phyloP scores from a whole-genome alignment of 30 jellyfish, hydroid and myxozoan species.

The Turritopsis dohrnii region DNA sequence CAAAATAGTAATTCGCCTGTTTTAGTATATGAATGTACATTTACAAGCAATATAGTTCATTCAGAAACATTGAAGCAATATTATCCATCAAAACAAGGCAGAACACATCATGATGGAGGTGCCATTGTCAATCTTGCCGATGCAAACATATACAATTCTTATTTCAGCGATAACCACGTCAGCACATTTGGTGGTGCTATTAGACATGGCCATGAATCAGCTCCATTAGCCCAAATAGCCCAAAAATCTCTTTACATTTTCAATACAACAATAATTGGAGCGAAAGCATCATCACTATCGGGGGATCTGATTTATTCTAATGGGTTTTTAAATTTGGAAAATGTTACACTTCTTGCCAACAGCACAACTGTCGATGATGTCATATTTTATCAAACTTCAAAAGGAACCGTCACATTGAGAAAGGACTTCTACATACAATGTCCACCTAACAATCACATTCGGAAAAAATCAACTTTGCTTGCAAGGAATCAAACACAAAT shows the following conservation, averaged over 20 bases:
- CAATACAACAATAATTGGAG: background rate
- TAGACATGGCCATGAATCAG: background rate
- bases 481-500: background rate
- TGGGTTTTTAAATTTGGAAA: background rate
- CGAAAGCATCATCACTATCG: background rate
- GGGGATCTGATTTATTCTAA: background rate
- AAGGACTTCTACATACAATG: background rate
- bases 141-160: background rate
- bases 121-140: background rate
- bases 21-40: background rate
- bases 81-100: background rate
- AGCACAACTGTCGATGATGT: background rate
- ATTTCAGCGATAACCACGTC: background rate
- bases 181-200: background rate
- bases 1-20: background rate
- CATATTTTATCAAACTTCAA: background rate
- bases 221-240: too few species aligned
- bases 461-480: background rate
- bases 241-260: background rate
- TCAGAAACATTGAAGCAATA: background rate
- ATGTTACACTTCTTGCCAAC: background rate
- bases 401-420: background rate
- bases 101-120: background rate
- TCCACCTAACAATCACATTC: background rate
- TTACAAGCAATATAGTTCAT: background rate